phyloP scores from a whole-genome alignment of 2,113 vertebrate species.

The Eudyptes chrysolophus region DNA sequence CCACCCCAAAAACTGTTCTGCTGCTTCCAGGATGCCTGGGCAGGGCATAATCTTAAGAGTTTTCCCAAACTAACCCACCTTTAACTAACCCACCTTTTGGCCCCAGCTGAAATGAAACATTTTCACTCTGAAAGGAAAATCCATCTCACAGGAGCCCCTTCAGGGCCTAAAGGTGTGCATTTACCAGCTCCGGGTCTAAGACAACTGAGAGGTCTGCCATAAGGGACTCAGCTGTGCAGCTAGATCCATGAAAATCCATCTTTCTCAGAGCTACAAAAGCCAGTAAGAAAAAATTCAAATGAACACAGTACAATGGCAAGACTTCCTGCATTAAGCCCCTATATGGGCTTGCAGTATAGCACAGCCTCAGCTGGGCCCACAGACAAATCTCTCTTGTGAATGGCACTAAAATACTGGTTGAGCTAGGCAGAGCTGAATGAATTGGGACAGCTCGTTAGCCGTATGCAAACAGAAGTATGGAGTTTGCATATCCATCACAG shows the following conservation, averaged over 20 bases:
- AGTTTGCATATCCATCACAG: slow-evolving; percentile 51
- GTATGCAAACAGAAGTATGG: neutral
- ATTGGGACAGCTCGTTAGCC: slow-evolving; percentile 33
- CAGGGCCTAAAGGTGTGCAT: neutral
- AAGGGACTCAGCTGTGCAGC: neutral
- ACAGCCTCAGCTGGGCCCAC: neutral
- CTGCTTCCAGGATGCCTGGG: neutral
- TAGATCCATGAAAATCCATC: neutral
- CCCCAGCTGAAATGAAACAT: neutral
- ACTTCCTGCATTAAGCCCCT: neutral
- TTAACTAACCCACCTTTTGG: neutral
- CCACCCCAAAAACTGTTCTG: neutral
- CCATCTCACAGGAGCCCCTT: neutral
- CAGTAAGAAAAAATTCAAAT: neutral
- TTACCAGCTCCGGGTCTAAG: neutral
- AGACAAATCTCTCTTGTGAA: neutral
- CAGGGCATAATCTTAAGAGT: neutral
- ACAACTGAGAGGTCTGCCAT: neutral
- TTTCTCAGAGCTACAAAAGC: neutral
- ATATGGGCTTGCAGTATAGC: neutral
- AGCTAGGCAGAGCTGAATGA: slow-evolving; percentile 30
- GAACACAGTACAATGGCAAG: neutral
- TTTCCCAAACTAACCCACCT: neutral
- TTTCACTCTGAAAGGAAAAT: neutral
- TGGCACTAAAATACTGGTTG: slow-evolving; percentile 38